Evolutionary conservation across 30 jellyfish, hydroid and myxozoan species (phyloP).

Genomic region (Pelagia noctiluca): DNA sequence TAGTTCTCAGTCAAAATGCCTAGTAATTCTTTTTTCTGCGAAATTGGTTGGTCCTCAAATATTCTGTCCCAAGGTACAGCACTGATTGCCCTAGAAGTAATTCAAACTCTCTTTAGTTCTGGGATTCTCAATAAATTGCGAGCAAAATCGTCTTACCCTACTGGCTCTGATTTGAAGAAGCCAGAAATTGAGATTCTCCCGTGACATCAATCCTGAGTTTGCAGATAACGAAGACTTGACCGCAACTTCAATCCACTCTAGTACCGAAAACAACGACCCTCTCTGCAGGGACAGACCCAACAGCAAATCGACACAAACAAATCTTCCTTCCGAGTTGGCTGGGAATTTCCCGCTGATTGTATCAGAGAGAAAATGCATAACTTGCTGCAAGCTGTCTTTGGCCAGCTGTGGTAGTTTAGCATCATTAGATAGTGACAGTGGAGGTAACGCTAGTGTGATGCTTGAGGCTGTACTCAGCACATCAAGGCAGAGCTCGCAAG

Average conservation of each 20-base stretch:
- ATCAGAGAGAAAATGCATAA: constrained; percentile 59
- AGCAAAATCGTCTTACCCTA: no score
- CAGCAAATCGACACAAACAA: constrained; percentile 66
- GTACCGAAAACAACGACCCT: constrained; percentile 65
- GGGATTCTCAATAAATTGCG: no score
- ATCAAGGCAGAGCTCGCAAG: constrained; percentile 66
- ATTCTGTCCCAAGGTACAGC: no score
- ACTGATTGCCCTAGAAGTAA: no score
- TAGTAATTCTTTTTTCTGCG: no score
- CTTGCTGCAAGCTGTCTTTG: constrained; percentile 65
- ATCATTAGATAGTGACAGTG: constrained; percentile 82
- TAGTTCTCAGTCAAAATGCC: no score
- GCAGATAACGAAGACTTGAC: constrained; percentile 29
- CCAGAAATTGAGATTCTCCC: constrained; percentile 33
- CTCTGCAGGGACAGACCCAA: constrained; percentile 81
- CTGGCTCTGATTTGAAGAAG: constrained; percentile 15
- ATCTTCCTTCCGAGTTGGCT: constrained; percentile 31
- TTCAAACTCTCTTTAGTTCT: no score
- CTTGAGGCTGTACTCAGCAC: constrained; percentile 71
- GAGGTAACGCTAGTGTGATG: constrained; percentile 71
- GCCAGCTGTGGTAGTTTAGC: constrained; percentile 86
- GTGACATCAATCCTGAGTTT: constrained; percentile 12
- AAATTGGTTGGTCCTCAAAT: no score
- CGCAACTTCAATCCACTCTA: constrained; percentile 88
- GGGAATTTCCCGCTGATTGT: constrained; percentile 28